Evolutionary conservation across 1,140 invertebrate genomes (phyloP).

Genomic region (Temnothorax longispinosus): DNA sequence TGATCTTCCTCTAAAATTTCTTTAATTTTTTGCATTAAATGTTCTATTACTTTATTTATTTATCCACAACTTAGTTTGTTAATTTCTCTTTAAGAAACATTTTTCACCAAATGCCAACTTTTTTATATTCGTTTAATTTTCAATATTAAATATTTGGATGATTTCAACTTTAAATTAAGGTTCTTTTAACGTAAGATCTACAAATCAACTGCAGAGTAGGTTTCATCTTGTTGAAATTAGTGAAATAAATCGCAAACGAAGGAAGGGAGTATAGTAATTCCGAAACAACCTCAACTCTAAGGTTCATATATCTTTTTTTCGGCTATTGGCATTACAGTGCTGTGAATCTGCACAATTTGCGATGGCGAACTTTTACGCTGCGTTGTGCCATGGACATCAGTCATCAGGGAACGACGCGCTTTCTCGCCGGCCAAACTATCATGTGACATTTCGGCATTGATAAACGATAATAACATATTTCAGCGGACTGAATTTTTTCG

Average conservation of each 20-base stretch:
- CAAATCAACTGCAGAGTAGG: not conserved
- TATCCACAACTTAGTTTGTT: not conserved
- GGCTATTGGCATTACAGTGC: slow-evolving; percentile 29
- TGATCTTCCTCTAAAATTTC: not conserved
- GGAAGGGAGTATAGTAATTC: not conserved
- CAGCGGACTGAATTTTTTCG: slow-evolving; percentile 25
- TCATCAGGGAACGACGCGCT: slow-evolving; percentile 26
- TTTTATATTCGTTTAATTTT: not conserved
- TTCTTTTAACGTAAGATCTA: slow-evolving; percentile 5
- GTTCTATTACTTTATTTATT: not conserved
- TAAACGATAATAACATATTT: slow-evolving; percentile 59
- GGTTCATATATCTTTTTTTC: slow-evolving; percentile 32
- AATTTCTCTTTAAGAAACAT: not conserved
- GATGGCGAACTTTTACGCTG: slow-evolving; percentile 41
- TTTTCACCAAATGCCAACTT: not conserved
- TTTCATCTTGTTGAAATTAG: not conserved
- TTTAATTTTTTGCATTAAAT: not conserved
- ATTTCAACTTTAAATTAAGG: not conserved
- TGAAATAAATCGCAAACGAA: not conserved
- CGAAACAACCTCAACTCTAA: not conserved
- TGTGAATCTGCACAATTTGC: slow-evolving; percentile 48
- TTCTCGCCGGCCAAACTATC: slow-evolving; percentile 30
- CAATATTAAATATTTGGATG: not conserved
- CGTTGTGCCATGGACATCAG: slow-evolving; percentile 38
- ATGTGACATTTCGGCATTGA: slow-evolving; percentile 48